These are phyloP conservation scores for Melitaea athalia DNA, from an alignment of 2,888 invertebrate genomes.

Conservation along the genomic window DNA sequence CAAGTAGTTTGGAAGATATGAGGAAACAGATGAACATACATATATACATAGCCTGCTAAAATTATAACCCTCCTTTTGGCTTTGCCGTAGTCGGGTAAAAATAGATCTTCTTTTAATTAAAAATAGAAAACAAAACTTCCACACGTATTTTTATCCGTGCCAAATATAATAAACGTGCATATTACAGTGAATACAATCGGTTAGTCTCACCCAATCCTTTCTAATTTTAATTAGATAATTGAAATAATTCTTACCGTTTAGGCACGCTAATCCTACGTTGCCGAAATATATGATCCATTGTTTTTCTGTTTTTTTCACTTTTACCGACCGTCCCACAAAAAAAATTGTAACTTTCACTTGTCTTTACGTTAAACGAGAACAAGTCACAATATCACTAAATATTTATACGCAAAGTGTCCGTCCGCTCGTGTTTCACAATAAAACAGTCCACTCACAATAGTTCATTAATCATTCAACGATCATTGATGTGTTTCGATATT, in stretches of 20 bases:
- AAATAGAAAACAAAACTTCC: conserved; percentile 3
- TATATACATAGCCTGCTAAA: too few species aligned
- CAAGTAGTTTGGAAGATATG: too few species aligned
- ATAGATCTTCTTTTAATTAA: not conserved
- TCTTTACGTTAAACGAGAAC: conserved; percentile 54
- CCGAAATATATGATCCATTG: conserved; percentile 80
- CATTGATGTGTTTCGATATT: conserved; percentile 24
- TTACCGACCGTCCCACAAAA: conserved; percentile 65
- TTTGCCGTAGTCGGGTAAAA: too few species aligned
- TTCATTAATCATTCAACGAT: conserved; percentile 29
- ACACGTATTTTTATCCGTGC: not conserved
- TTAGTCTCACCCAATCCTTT: not conserved
- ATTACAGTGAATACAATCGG: not conserved
- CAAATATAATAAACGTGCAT: not conserved
- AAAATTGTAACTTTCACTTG: conserved; percentile 75
- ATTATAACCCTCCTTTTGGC: too few species aligned
- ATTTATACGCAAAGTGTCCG: conserved; percentile 18
- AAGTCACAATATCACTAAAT: conserved; percentile 30
- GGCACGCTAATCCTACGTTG: conserved; percentile 76
- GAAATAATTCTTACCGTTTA: conserved; percentile 64
- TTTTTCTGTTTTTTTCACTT: conserved; percentile 63
- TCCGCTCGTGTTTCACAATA: conserved; percentile 26
- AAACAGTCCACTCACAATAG: conserved; percentile 23
- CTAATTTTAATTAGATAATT: conserved; percentile 10
- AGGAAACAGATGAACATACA: too few species aligned